A percentile compares a stretch with the other conserved stretches of the same genome.
These are phyloP conservation scores for Sinotaia quadrata DNA, from an alignment of 2,888 invertebrate genomes.

Conservation along the genomic window DNA sequence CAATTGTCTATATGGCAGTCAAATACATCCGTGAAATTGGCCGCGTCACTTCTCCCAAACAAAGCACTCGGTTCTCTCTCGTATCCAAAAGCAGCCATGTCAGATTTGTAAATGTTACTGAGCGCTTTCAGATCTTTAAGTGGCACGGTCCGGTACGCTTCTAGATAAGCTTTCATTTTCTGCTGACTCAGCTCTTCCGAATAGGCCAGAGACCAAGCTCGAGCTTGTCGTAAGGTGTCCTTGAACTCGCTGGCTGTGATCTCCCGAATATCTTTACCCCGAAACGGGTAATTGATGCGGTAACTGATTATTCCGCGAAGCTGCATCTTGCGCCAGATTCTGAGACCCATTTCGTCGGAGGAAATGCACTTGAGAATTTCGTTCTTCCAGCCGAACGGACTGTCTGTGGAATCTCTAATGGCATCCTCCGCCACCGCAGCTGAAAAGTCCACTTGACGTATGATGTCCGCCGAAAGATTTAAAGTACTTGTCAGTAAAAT, in stretches of 20 bases:
- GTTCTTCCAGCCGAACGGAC: slow-evolving; percentile 27
- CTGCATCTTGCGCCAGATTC: slow-evolving; percentile 38
- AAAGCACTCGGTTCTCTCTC: too few relatives aligned
- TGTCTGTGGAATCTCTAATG: slow-evolving; percentile 28
- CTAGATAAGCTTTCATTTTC: slow-evolving; percentile 25
- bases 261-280: slow-evolving; percentile 7
- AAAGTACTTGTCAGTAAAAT: slow-evolving; percentile 29
- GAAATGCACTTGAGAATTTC: slow-evolving; percentile 27
- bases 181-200: slow-evolving; percentile 21
- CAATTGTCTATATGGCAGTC: too few relatives aligned
- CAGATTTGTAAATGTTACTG: slow-evolving; percentile 10
- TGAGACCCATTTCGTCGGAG: slow-evolving; percentile 27
- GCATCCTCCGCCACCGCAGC: slow-evolving; percentile 24
- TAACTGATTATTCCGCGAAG: slow-evolving; percentile 35
- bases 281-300: slow-evolving; percentile 26
- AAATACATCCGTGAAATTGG: too few relatives aligned
- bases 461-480: slow-evolving; percentile 18
- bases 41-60: too few relatives aligned
- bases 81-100: slow-evolving; percentile 33
- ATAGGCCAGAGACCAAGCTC: slow-evolving; percentile 16
- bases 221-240: slow-evolving; percentile 9
- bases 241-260: slow-evolving; percentile 18
- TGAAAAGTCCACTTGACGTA: slow-evolving; percentile 5
- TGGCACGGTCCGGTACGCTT: slow-evolving; percentile 25
- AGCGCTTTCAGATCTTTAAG: background rate